A percentile compares a stretch with the other conserved stretches of the same genome.
These are phyloP conservation scores for Psophia crepitans DNA, from an alignment of 2,113 vertebrate genomes.

Conservation along the genomic window DNA sequence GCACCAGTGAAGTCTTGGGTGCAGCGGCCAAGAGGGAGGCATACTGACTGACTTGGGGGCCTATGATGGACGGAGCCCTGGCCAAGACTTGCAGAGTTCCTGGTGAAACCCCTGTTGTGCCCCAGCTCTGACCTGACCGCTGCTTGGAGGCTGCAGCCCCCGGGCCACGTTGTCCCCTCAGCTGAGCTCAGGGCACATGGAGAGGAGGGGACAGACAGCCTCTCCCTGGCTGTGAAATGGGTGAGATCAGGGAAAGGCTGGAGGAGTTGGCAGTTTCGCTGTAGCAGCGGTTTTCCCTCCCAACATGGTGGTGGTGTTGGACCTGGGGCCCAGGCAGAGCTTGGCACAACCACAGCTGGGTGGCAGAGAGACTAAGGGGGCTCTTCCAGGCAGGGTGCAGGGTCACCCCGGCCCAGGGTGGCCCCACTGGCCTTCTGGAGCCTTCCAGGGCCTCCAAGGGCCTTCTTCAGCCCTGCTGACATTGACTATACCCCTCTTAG, in stretches of 20 bases:
- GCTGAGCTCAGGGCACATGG: neutral
- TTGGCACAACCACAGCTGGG: accelerated
- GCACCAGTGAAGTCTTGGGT: accelerated
- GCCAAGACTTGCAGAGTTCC: neutral
- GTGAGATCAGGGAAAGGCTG: neutral
- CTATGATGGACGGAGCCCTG: neutral
- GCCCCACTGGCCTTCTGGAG: neutral
- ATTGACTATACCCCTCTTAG: accelerated
- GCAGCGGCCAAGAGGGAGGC: neutral
- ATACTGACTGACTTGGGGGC: neutral
- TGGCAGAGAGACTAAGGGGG: accelerated
- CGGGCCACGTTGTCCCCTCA: accelerated
- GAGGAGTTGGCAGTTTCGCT: neutral
- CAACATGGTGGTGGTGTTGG: accelerated
- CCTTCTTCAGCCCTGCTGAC: neutral
- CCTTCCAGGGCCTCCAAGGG: neutral
- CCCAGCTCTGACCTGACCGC: neutral
- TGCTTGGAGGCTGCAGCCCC: neutral
- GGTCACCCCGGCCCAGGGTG: accelerated
- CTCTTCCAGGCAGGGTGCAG: neutral
- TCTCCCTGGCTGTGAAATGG: accelerated
- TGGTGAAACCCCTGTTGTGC: neutral
- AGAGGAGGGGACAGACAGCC: neutral
- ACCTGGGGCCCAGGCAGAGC: neutral
- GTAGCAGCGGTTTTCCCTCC: neutral